Conservation (phyloP, 2,888 invertebrate species). For the Torymus tubicola region DNA sequence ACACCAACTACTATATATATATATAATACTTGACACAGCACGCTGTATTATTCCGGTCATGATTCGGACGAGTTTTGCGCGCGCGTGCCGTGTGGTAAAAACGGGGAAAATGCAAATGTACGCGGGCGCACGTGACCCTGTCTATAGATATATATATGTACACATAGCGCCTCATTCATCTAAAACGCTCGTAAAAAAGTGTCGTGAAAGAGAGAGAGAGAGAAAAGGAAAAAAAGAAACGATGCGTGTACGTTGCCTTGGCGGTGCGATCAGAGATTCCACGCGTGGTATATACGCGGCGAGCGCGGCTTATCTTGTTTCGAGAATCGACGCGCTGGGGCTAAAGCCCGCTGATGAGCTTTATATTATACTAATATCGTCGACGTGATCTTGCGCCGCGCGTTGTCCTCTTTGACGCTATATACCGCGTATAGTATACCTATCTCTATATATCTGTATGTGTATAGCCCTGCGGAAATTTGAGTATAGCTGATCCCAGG, state of each 20-base stretch:
- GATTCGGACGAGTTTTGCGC: background rate
- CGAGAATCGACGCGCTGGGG: background rate
- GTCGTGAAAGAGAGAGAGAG: background rate
- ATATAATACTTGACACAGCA: no score
- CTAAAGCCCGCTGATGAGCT: slow-evolving; percentile 36
- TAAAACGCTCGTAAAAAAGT: background rate
- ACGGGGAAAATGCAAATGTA: slow-evolving; percentile 16
- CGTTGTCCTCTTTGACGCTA: background rate
- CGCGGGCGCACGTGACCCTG: no score
- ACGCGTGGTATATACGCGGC: background rate
- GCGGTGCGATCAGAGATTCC: slow-evolving; percentile 27
- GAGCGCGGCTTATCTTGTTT: background rate
- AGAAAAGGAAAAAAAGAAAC: background rate
- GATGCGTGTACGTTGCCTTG: background rate
- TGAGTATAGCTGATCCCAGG: no score
- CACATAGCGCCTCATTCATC: no score
- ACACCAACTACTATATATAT: background rate
- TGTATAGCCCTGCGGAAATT: no score
- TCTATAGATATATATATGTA: no score
- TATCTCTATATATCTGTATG: no score
- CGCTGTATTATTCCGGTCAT: slow-evolving; percentile 1
- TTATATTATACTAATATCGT: slow-evolving; percentile 32
- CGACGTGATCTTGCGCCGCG: slow-evolving; percentile 4
- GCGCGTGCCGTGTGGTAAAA: background rate
- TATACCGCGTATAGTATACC: no score